phyloP scores from a whole-genome alignment of 64 coral and sea anemone genomes.

The Hydrozoanthus tunicans region DNA sequence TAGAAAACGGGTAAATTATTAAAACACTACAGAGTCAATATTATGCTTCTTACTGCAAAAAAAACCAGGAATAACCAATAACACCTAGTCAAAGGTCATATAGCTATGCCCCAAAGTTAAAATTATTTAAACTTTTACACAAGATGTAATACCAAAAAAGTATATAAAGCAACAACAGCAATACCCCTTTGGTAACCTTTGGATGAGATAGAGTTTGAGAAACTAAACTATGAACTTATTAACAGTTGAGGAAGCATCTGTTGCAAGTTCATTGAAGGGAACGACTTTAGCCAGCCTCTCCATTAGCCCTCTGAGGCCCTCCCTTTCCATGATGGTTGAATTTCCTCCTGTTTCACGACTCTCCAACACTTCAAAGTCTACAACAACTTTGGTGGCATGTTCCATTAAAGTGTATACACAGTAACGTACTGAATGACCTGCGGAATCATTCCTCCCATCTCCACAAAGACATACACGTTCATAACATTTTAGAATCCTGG shows the following conservation, averaged over 20 bases:
- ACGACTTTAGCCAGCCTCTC: not conserved
- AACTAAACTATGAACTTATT: not conserved
- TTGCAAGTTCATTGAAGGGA: slow-evolving; percentile 8
- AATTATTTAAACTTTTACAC: not conserved
- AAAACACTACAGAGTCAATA: slow-evolving; percentile 3
- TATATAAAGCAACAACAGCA: not conserved
- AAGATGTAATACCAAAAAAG: not conserved
- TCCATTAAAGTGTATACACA: slow-evolving; percentile 65
- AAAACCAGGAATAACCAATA: not conserved
- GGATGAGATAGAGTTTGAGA: not conserved
- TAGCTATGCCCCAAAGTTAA: slow-evolving; percentile 1
- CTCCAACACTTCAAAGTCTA: slow-evolving; percentile 52
- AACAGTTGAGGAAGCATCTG: slow-evolving; percentile 31
- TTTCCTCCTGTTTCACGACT: slow-evolving; percentile 39
- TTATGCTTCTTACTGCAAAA: not conserved
- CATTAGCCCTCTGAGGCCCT: slow-evolving; percentile 8
- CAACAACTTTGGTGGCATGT: slow-evolving; percentile 39
- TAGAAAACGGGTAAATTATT: not conserved
- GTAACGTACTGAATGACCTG: slow-evolving; percentile 46
- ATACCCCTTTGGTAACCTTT: not conserved
- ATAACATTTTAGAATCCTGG: slow-evolving; percentile 24
- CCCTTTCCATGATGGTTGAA: slow-evolving; percentile 10
- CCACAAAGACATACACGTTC: slow-evolving; percentile 50
- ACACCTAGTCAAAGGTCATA: slow-evolving; percentile 6
- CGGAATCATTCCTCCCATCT: slow-evolving; percentile 55